Percentiles rank a stretch among this genome's conserved stretches.
phyloP scores from a whole-genome alignment of 2,888 invertebrate species.

The Volucella inanis region DNA sequence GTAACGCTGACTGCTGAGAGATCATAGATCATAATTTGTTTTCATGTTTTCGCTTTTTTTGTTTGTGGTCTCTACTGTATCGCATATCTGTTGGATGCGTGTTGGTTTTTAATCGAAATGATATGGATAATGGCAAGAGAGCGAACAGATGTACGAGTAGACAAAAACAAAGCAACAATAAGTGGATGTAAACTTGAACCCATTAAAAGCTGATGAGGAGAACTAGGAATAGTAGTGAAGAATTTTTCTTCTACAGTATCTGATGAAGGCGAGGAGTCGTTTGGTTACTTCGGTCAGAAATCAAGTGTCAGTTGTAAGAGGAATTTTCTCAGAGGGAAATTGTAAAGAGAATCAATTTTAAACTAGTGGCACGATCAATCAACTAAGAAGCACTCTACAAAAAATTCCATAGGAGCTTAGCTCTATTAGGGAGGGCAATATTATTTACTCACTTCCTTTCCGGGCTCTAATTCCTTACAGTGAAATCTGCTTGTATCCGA shows the following conservation, averaged over 20 bases:
- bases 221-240: conserved; percentile 2
- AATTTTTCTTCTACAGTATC: background rate
- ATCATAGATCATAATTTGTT: conserved; percentile 52
- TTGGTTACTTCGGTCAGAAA: too few relatives aligned
- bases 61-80: background rate
- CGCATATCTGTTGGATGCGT: background rate
- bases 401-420: too few relatives aligned
- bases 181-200: conserved; percentile 28
- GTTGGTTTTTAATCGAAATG: conserved; percentile 4
- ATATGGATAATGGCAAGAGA: background rate
- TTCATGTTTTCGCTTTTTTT: conserved; percentile 24
- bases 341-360: too few relatives aligned
- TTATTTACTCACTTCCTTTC: too few relatives aligned
- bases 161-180: background rate
- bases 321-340: too few relatives aligned
- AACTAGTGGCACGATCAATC: too few relatives aligned
- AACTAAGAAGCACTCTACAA: too few relatives aligned
- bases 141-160: background rate
- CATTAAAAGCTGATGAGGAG: conserved; percentile 11
- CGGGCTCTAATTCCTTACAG: too few relatives aligned
- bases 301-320: too few relatives aligned
- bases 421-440: too few relatives aligned
- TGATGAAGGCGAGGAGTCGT: background rate
- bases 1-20: conserved; percentile 16
- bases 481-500: too few relatives aligned